These are phyloP conservation scores for Chromoteleia sp. DNA, from an alignment of 2,888 invertebrate species.

Conservation along the genomic window DNA sequence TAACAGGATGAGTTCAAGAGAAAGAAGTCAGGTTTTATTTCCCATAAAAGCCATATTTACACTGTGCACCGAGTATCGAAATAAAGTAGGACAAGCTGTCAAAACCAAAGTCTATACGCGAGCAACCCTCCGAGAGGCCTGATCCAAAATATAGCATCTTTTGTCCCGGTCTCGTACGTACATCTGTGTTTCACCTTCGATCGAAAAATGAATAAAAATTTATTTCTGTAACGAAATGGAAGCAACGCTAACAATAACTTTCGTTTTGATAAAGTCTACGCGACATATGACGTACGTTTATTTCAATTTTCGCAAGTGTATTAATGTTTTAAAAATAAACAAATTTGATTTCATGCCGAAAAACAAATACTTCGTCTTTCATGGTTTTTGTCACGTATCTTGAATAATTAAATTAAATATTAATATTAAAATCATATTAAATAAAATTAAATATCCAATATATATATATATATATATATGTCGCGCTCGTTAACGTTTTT, in stretches of 20 bases:
- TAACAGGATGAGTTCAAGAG: no score
- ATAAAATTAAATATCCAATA: neutral
- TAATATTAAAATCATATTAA: neutral
- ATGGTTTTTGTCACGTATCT: conserved; percentile 18
- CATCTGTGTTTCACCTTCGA: conserved; percentile 24
- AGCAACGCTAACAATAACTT: conserved; percentile 27
- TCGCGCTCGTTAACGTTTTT: no score
- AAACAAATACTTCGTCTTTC: neutral
- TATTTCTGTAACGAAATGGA: conserved; percentile 19
- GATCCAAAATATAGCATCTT: conserved; percentile 26
- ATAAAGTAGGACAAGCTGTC: conserved; percentile 51
- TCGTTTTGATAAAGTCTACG: conserved; percentile 18
- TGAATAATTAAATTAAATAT: neutral
- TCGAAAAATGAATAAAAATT: conserved; percentile 26
- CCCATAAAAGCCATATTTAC: conserved; percentile 27
- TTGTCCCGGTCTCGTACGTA: conserved; percentile 30
- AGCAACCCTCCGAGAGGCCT: conserved; percentile 28
- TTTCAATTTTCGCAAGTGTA: conserved; percentile 14
- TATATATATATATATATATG: no score
- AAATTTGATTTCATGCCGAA: conserved; percentile 5
- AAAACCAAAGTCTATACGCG: conserved; percentile 35
- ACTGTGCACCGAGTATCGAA: conserved; percentile 23
- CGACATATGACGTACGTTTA: conserved; percentile 2
- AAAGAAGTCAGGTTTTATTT: conserved; percentile 6
- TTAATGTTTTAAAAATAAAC: conserved; percentile 22